Evolutionary conservation across 2,797 vertebrate species (phyloP), one percentile per base, ranked within the genome.

Genomic region (Tenualosa ilisha): DNA sequence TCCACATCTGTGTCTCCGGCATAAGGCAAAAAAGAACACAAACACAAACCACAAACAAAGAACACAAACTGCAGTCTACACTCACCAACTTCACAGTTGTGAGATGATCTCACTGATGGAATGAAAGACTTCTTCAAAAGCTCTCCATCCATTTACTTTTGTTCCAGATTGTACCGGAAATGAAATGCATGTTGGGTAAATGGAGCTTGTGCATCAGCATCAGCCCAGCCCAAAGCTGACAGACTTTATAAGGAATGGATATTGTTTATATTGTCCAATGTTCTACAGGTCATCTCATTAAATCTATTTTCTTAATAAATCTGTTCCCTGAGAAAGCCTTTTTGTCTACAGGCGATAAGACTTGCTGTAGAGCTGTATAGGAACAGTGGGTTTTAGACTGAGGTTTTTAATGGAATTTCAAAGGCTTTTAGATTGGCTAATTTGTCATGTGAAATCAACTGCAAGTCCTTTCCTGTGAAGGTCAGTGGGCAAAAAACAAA

Each of bases 1-100:
- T 96, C 97, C 91, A 97, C 96, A 94, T 97, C 97, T 82, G 97
- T 97, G 89, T 96, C 97, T 82, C 97, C 98, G 0, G 97, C 97
- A 46, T 99, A 97, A 96, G 90, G 81, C 79, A 86, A 9, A 65
- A 12, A 65, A 26, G 20, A 2, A 8, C 59, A 61, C 2, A 8
- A 15, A 20, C 17, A 61, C 59, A 31, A 31, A 31, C 31, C 31
- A 8, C n/a, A 1, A 51, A 4, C 50, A 51, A 51, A 51, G 50
- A 7, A 51, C 50, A 51, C 50, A 51, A 12, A 51, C 11, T 9
- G 50, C 50, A 51, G 50, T 9, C 50, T 9, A 9, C 50, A 51
- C 50, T 12, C 91, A 88, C 79, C 31, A 31, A 88, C 93, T 91
- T 93, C 93, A 92, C 89, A 88, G 92, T 89, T 92, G 90, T 93